Percentiles rank a stretch among this genome's conserved stretches.
phyloP scores from a whole-genome alignment of 37 sponge, comb jelly and placozoan species.

The Agelas oroides region DNA sequence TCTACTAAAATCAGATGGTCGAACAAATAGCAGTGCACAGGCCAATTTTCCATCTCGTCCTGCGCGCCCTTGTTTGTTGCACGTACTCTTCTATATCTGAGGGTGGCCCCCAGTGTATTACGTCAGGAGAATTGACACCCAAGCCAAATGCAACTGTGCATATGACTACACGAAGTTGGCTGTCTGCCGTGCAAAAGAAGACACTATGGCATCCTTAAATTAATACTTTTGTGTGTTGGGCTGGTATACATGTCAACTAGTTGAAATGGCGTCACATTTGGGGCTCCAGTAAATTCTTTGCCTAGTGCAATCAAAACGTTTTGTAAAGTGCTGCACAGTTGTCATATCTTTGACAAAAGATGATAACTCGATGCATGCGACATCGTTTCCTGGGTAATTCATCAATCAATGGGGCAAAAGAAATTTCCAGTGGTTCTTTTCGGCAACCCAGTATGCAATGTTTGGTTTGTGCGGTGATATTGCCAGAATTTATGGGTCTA shows the following conservation, averaged over 20 bases:
- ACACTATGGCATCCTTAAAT: no score
- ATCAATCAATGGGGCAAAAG: conserved; percentile 8
- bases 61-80: no score
- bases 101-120: no score
- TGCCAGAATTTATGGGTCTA: background rate
- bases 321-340: conserved; percentile 15
- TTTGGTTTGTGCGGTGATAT: conserved; percentile 20
- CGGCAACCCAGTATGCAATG: background rate
- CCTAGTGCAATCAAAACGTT: conserved; percentile 12
- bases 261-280: conserved; percentile 2
- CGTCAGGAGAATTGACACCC: conserved; percentile 26
- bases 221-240: background rate
- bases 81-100: no score
- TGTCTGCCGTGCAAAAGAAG: no score
- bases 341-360: conserved; percentile 21
- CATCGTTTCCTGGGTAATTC: background rate
- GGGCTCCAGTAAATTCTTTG: conserved; percentile 18
- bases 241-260: conserved; percentile 34
- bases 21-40: no score
- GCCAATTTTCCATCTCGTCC: no score
- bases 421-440: background rate
- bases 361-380: background rate
- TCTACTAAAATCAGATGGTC: no score
- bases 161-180: conserved; percentile 20
- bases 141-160: conserved; percentile 43